phyloP scores from a whole-genome alignment of 2,888 invertebrate species.

The Atrina japonica region DNA sequence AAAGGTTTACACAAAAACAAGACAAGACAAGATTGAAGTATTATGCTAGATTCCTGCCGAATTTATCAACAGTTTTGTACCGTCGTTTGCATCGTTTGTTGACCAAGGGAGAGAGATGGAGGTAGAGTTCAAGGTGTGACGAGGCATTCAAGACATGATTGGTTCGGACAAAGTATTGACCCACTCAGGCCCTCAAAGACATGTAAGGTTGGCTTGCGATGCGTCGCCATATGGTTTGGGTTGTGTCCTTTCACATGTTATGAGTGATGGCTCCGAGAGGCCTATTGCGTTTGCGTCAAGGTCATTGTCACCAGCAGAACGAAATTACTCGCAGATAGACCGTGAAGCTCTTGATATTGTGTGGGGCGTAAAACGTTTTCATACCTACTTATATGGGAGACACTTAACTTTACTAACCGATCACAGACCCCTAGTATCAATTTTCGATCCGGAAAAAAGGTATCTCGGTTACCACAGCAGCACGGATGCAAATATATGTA shows the following conservation, averaged over 20 bases:
- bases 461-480: conserved; percentile 62
- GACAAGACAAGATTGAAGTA: conserved; percentile 56
- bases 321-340: conserved; percentile 57
- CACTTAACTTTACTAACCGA: conserved; percentile 74
- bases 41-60: conserved; percentile 62
- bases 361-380: conserved; percentile 49
- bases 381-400: conserved; percentile 54
- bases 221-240: conserved; percentile 75
- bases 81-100: conserved; percentile 62
- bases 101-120: conserved; percentile 47
- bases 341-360: conserved; percentile 55
- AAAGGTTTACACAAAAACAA: conserved; percentile 39
- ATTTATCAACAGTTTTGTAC: conserved; percentile 47
- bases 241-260: conserved; percentile 64
- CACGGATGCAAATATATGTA: conserved; percentile 66
- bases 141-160: too few species aligned
- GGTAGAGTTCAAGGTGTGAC: conserved; percentile 44
- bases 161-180: conserved; percentile 58
- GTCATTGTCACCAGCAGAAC: conserved; percentile 50
- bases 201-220: conserved; percentile 77
- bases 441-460: conserved; percentile 73
- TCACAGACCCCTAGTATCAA: conserved; percentile 78
- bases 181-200: conserved; percentile 71
- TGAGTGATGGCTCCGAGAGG: conserved; percentile 36
- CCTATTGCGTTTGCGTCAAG: conserved; percentile 43